Conservation (phyloP, 2,888 invertebrate genomes). For the Athalia rosae region DNA sequence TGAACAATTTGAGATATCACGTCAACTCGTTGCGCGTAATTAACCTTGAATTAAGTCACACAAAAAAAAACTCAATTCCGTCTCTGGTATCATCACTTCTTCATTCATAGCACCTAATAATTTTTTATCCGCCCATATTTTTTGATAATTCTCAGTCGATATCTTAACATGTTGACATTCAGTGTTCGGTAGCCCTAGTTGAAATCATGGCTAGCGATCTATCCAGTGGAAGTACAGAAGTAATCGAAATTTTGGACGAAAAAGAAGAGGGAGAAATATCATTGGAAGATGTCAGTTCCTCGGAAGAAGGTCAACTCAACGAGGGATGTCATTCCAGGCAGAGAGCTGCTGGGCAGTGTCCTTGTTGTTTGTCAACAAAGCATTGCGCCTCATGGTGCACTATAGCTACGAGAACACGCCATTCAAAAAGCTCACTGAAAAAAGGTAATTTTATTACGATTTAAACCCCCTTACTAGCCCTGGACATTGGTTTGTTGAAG, state of each 20-base stretch:
- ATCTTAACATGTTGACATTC: not conserved
- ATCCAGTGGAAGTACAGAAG: conserved; percentile 66
- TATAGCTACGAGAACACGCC: conserved; percentile 5
- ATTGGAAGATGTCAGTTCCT: conserved; percentile 71
- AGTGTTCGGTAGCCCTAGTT: conserved; percentile 5
- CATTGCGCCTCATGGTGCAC: conserved; percentile 63
- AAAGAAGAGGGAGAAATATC: conserved; percentile 72
- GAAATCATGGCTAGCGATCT: conserved; percentile 68
- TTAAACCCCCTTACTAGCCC: not conserved
- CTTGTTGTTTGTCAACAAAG: conserved; percentile 58
- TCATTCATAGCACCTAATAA: not conserved
- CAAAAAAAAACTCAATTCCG: not conserved
- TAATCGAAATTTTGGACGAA: conserved; percentile 63
- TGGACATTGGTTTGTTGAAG: not conserved
- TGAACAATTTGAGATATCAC: not conserved
- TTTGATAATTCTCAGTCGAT: not conserved
- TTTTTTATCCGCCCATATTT: not conserved
- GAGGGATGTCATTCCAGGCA: conserved; percentile 54
- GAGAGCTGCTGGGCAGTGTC: conserved; percentile 55
- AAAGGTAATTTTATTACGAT: conserved; percentile 36
- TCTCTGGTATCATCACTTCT: not conserved
- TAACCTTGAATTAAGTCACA: conserved; percentile 32
- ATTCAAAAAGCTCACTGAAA: conserved; percentile 29
- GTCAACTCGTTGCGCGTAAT: conserved; percentile 27
- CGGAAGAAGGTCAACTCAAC: conserved; percentile 66